Base-by-base conservation (phyloP, 2,888 invertebrate species). In the Digitonthophagus gazella region DNA sequence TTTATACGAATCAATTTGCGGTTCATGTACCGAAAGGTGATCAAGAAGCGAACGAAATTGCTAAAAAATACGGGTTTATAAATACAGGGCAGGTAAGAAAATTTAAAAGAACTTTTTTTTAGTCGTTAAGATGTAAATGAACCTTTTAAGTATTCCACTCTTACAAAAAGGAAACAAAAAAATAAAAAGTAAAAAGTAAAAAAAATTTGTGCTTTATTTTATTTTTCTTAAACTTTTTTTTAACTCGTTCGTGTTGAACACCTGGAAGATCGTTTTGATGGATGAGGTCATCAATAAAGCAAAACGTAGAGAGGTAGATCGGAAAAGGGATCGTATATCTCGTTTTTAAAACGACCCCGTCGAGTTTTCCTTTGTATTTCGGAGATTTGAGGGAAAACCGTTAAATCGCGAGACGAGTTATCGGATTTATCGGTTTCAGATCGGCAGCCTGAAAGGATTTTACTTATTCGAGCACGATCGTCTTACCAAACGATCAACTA, bases 61-160 rank as follows among this genome's bases (percentile, higher is more conserved):
- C 96, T 64, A 83, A 82, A 73, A 91, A 92, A 82, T 91, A 97
- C 83, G 97, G 95, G 77, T 97, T 93, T 86, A 85, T 86, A 78
- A 93, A 96, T 84, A 86, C 89, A 79, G 95, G 96, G 86, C 92
- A 95, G 93, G 97, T 97, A 81, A 88, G 90, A n/a, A n/a, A n/a
- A n/a, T n/a, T n/a, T n/a, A n/a, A n/a, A n/a, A 15, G 14, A 11
- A 61, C 14, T 16, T 19, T 57, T 57, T 57, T 5, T 57, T 57
- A n/a, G 3, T 3, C 15, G n/a, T 15, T 57, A 2, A 57, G 15
- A 57, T 57, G n/a, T 11, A 57, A 57, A 15, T 57, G 3, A 57
- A n/a, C n/a, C n/a, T n/a, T n/a, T n/a, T n/a, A n/a, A n/a, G n/a
- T n/a, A n/a, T n/a, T n/a, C n/a, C n/a, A n/a, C n/a, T n/a, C n/a